Evolutionary conservation across 2,888 invertebrate genomes (phyloP), one percentile per base, ranked within the genome.

Genomic region (Dicycla oo): DNA sequence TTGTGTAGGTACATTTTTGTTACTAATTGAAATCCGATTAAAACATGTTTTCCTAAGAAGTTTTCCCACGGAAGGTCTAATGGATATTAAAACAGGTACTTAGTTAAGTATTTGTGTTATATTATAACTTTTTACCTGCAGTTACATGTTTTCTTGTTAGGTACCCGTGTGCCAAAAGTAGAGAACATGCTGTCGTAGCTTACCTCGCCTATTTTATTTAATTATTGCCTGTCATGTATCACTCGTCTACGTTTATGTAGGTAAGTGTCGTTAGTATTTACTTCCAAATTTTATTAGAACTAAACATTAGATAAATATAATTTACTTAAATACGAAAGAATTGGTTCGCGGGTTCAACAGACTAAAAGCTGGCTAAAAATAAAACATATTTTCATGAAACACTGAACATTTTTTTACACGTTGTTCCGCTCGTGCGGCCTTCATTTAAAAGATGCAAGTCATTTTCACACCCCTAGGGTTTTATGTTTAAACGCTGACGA

Each of bases 371-470:
- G 18, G 43, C 51, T 61, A 74, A 64, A 80, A 61, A 74, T 78
- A 68, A 60, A 53, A 47, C 34, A 43, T 51, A n/a, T 30, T 74
- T 64, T 68, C 56, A 80, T 62, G 56, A 65, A 74, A 47, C 7
- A 49, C 43, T 60, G 40, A 58, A 26, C 2, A 61, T 51, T 66
- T 66, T n/a, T 79, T 60, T 65, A 34, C 13, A 51, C 26, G 30
- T 15, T 64, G 53, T 75, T 78, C 65, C 75, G 69, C 69, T 61
- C 62, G 69, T 62, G 65, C 15, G 57, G 49, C 51, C n/a, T 68
- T 65, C 38, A 30, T 40, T 61, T 53, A n/a, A 58, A 68, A 43
- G 15, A 51, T 69, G 56, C 64, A 61, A 68, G 60, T 61, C 45
- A 56, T 63, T 56, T 54, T 58, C 51, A 38, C 38, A 56, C 63